Evolutionary conservation across 2,888 invertebrate species (phyloP).

Genomic region (Cylloceria caligata): DNA sequence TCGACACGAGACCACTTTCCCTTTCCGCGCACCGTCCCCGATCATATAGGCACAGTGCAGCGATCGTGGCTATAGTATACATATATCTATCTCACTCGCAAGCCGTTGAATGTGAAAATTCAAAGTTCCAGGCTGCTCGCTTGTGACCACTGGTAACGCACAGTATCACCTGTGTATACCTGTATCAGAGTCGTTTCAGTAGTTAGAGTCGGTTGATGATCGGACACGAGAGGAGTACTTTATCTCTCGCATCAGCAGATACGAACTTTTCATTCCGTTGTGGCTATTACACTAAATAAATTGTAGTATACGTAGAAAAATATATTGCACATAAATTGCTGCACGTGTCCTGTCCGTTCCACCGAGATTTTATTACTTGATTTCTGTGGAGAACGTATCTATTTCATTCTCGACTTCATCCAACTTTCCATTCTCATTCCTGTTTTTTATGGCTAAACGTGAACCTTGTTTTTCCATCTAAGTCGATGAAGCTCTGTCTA

Average conservation of each 20-base stretch:
- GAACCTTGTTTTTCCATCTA: background rate
- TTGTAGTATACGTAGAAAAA: slow-evolving; percentile 9
- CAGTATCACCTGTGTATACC: slow-evolving; percentile 9
- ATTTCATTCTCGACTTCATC: background rate
- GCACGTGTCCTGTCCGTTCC: background rate
- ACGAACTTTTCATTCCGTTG: slow-evolving; percentile 7
- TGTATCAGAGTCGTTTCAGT: slow-evolving; percentile 37
- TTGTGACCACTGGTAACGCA: slow-evolving; percentile 9
- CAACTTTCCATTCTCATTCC: background rate
- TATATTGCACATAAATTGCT: background rate
- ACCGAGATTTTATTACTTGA: slow-evolving; percentile 12
- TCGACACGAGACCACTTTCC: slow-evolving; percentile 59
- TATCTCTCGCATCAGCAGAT: slow-evolving; percentile 20
- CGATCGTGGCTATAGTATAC: slow-evolving; percentile 44
- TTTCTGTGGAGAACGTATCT: background rate
- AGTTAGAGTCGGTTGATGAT: slow-evolving; percentile 38
- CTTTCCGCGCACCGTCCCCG: slow-evolving; percentile 41
- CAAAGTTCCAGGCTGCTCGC: slow-evolving; percentile 13
- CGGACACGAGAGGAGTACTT: slow-evolving; percentile 28
- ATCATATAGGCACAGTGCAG: slow-evolving; percentile 39
- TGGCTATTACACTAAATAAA: slow-evolving; percentile 37
- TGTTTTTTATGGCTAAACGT: background rate
- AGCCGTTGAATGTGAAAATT: slow-evolving; percentile 48
- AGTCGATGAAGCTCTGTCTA: background rate
- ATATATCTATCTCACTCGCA: slow-evolving; percentile 49